Conservation (phyloP, 2,113 vertebrate genomes). For the Australoheros scitulus region DNA sequence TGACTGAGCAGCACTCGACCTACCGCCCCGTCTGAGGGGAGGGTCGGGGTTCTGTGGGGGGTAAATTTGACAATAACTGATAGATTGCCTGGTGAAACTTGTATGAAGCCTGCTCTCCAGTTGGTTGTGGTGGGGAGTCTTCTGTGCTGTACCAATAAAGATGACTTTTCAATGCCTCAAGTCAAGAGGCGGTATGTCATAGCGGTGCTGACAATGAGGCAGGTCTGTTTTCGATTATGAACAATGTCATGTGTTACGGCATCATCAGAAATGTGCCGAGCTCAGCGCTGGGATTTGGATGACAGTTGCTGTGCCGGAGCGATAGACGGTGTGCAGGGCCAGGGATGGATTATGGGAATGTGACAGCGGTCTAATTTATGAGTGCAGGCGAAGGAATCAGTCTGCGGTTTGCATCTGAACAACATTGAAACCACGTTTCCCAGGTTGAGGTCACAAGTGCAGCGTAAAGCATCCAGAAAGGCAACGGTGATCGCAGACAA, state of each 20-base stretch:
- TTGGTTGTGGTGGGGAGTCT: constrained; percentile 45
- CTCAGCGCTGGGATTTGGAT: constrained; percentile 75
- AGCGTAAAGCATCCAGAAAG: constrained; percentile 42
- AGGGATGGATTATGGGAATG: constrained; percentile 59
- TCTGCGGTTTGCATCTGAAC: constrained; percentile 72
- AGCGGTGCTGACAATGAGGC: constrained; percentile 60
- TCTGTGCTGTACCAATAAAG: constrained; percentile 39
- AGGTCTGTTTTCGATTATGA: constrained; percentile 73
- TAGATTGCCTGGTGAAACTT: constrained; percentile 47
- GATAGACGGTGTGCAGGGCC: constrained; percentile 56
- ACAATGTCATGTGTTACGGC: constrained; percentile 66
- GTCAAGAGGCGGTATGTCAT: constrained; percentile 51
- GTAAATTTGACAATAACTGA: constrained; percentile 69
- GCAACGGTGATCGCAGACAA: constrained; percentile 39
- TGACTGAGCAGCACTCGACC: constrained; percentile 67
- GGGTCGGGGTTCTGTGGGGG: constrained; percentile 7
- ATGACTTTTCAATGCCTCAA: constrained; percentile 38
- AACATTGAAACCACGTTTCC: constrained; percentile 74
- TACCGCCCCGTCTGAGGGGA: constrained; percentile 50
- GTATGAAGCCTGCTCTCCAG: constrained; percentile 33
- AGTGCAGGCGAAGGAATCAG: constrained; percentile 61
- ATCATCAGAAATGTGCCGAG: constrained; percentile 71
- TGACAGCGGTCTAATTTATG: constrained; percentile 70
- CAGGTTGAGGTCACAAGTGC: constrained; percentile 68
- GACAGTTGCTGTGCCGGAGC: constrained; percentile 59